A percentile compares a stretch with the other conserved stretches of the same genome.
These are phyloP conservation scores for Drosophila niveifrons DNA, from an alignment of 2,888 invertebrate species.

Conservation along the genomic window DNA sequence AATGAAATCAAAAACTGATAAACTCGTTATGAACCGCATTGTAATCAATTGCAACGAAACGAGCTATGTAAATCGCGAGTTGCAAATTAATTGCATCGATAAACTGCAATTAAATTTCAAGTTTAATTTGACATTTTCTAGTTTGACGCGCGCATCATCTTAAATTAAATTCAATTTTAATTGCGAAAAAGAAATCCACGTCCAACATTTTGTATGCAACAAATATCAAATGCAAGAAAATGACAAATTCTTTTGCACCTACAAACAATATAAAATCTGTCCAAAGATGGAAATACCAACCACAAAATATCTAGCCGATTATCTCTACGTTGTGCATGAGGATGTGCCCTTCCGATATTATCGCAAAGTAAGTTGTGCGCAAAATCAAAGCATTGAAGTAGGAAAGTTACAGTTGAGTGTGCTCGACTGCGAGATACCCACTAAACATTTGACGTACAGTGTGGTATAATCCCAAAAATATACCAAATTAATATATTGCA, in stretches of 20 bases:
- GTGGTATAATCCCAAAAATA: too few species aligned
- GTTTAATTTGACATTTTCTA: slow-evolving; percentile 4
- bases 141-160: slow-evolving; percentile 1
- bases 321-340: slow-evolving; percentile 85
- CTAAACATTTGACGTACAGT: too few species aligned
- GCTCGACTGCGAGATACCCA: too few species aligned
- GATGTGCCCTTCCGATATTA: slow-evolving; percentile 85
- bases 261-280: slow-evolving; percentile 84
- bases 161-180: slow-evolving; percentile 10
- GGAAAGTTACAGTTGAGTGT: too few species aligned
- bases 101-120: background rate
- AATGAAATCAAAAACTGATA: slow-evolving; percentile 2
- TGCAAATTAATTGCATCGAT: background rate
- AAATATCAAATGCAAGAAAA: slow-evolving; percentile 84
- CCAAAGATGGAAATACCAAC: slow-evolving; percentile 85
- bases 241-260: slow-evolving; percentile 83
- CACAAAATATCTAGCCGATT: slow-evolving; percentile 85
- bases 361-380: slow-evolving; percentile 84
- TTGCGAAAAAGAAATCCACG: slow-evolving; percentile 27
- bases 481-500: too few species aligned
- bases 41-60: slow-evolving; percentile 1
- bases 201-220: slow-evolving; percentile 53
- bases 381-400: too few species aligned
- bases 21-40: slow-evolving; percentile 1
- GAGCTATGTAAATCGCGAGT: background rate